phyloP scores from a whole-genome alignment of 1,140 invertebrate genomes.

The Pygmarrhopalites habei region DNA sequence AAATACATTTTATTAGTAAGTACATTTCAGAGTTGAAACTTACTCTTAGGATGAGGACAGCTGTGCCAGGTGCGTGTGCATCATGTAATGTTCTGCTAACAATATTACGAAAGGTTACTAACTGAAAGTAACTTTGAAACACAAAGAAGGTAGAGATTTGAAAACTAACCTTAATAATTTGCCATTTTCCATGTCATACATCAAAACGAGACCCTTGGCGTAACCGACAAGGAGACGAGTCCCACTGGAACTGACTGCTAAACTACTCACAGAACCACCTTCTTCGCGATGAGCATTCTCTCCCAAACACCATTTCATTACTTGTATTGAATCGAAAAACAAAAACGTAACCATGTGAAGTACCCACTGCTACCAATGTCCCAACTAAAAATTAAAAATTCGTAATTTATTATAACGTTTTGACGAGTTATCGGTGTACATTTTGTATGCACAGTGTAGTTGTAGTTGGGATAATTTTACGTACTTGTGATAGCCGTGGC shows the following conservation, averaged over 20 bases:
- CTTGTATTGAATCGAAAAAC: slow-evolving; percentile 80
- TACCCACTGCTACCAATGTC: slow-evolving; percentile 78
- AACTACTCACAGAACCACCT: slow-evolving; percentile 70
- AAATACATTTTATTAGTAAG: too few species aligned
- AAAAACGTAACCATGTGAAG: slow-evolving; percentile 82
- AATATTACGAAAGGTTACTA: slow-evolving; percentile 42
- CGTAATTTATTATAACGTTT: too few species aligned
- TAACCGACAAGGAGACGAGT: slow-evolving; percentile 76
- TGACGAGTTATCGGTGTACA: too few species aligned
- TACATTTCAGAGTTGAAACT: slow-evolving; percentile 15
- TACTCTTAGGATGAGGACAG: slow-evolving; percentile 52
- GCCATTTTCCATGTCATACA: slow-evolving; percentile 69
- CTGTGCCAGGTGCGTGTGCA: slow-evolving; percentile 51
- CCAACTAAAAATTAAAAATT: too few species aligned
- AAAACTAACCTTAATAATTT: slow-evolving; percentile 30
- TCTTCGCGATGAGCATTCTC: slow-evolving; percentile 57
- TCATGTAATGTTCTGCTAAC: slow-evolving; percentile 49
- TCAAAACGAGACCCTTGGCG: slow-evolving; percentile 76
- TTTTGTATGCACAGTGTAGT: too few species aligned
- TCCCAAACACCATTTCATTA: slow-evolving; percentile 69
- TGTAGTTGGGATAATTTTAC: too few species aligned
- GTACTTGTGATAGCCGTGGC: slow-evolving; percentile 75
- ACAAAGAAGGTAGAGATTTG: too few species aligned
- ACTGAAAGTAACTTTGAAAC: slow-evolving; percentile 4
- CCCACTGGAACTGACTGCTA: slow-evolving; percentile 81